Evolutionary conservation across 1,140 invertebrate genomes (phyloP).

Genomic region (Schmidtea mediterranea): DNA sequence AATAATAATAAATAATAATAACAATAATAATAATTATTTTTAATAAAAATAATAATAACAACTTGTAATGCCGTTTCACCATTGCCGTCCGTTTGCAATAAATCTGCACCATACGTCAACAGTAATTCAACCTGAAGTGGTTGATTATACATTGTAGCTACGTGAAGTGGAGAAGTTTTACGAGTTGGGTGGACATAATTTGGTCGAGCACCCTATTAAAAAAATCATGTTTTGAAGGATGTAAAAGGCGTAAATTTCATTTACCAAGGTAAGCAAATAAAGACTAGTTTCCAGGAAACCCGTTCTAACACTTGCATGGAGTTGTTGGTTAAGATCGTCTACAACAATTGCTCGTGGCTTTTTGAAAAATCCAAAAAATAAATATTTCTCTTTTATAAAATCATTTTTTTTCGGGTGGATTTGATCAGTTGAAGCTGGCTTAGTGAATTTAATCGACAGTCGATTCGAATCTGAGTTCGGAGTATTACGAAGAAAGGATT

Average conservation of each 20-base stretch:
- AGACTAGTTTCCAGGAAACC: conserved; percentile 61
- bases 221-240: too few relatives aligned
- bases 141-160: conserved; percentile 42
- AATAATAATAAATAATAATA: too few relatives aligned
- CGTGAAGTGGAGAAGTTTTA: conserved; percentile 61
- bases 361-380: conserved; percentile 11
- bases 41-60: conserved; percentile 12
- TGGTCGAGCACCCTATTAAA: conserved; percentile 72
- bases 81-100: conserved; percentile 32
- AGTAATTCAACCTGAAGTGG: conserved; percentile 43
- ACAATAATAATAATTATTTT: too few relatives aligned
- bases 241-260: too few relatives aligned
- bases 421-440: not conserved
- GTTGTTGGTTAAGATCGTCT: conserved; percentile 33
- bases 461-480: not conserved
- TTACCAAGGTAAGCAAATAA: conserved; percentile 57
- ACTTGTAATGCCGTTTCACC: conserved; percentile 23
- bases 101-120: conserved; percentile 72
- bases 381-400: conserved; percentile 2
- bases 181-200: conserved; percentile 87
- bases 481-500: not conserved
- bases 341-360: not conserved
- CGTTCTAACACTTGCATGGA: conserved; percentile 78
- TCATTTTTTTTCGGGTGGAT: not conserved
- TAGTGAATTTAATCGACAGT: not conserved